Percentiles rank a stretch among this genome's conserved stretches.
These are phyloP conservation scores for Marisa cornuarietis DNA, from an alignment of 1,140 invertebrate genomes.

Conservation along the genomic window DNA sequence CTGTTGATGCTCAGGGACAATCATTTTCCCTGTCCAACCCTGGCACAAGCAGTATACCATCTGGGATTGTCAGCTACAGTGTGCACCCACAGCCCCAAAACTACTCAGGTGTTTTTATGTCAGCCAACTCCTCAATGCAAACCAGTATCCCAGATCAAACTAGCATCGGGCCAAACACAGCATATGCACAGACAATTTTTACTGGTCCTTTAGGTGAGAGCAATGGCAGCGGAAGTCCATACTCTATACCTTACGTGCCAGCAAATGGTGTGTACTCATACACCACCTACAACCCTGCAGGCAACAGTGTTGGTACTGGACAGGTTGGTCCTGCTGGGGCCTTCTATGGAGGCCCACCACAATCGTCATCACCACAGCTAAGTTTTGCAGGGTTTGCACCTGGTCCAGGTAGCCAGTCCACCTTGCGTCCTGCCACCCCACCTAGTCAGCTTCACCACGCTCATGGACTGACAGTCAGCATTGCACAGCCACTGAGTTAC, in stretches of 20 bases:
- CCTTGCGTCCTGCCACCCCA: conserved; percentile 18
- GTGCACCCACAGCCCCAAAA: conserved; percentile 9
- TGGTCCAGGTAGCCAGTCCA: neutral
- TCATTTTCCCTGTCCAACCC: neutral
- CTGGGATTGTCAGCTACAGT: conserved; percentile 3
- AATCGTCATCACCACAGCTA: conserved; percentile 19
- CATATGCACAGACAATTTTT: conserved; percentile 14
- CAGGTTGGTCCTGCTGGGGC: neutral
- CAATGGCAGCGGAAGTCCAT: neutral
- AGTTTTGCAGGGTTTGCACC: conserved; percentile 1
- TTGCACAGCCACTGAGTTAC: conserved; percentile 12
- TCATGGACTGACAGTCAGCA: neutral
- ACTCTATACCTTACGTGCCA: conserved; percentile 10
- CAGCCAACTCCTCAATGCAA: neutral
- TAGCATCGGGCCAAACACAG: neutral
- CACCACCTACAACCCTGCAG: neutral
- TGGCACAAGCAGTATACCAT: neutral
- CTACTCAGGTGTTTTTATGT: neutral
- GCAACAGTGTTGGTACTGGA: neutral
- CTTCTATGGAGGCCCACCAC: neutral
- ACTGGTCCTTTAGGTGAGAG: conserved; percentile 3
- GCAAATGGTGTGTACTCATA: conserved; percentile 7
- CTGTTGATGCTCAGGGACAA: conserved; percentile 20
- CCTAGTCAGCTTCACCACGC: conserved; percentile 1
- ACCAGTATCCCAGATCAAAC: conserved; percentile 8